phyloP scores from a whole-genome alignment of 2,797 vertebrate species.

The Sebastiscus albofasciatus region DNA sequence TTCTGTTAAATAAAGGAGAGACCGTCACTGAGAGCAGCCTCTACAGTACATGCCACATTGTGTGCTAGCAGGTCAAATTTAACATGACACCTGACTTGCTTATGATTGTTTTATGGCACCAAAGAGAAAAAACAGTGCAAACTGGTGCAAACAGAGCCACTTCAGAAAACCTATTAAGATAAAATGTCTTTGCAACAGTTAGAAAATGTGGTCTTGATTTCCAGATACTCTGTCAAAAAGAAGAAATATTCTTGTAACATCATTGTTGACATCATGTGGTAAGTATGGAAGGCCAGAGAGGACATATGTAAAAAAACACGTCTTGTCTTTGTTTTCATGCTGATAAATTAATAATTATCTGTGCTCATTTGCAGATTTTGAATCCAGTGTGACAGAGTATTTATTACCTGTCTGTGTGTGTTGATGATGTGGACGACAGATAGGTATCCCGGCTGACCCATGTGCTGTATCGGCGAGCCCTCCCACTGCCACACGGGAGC shows the following conservation, averaged over 20 bases:
- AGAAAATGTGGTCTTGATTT: neutral
- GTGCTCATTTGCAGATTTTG: neutral
- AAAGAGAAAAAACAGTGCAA: neutral
- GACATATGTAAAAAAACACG: too few relatives aligned
- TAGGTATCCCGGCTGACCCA: constrained; percentile 81
- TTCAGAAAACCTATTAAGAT: neutral
- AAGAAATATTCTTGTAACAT: neutral
- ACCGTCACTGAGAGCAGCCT: neutral
- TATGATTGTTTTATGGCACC: neutral
- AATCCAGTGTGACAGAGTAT: neutral
- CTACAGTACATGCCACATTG: neutral
- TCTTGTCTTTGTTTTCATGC: neutral
- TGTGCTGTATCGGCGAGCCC: constrained; percentile 86
- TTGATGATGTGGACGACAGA: constrained; percentile 81
- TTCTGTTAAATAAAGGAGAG: neutral
- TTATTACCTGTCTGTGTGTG: constrained; percentile 75
- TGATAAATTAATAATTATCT: neutral
- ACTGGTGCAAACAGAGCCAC: neutral
- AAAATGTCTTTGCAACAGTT: neutral
- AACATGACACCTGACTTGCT: neutral
- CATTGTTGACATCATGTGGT: neutral
- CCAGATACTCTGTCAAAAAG: neutral
- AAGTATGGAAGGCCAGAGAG: neutral
- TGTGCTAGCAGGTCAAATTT: neutral
- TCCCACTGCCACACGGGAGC: constrained; percentile 85